Conservation (phyloP, 2,888 invertebrate species). For the Pyrgus malvae region DNA sequence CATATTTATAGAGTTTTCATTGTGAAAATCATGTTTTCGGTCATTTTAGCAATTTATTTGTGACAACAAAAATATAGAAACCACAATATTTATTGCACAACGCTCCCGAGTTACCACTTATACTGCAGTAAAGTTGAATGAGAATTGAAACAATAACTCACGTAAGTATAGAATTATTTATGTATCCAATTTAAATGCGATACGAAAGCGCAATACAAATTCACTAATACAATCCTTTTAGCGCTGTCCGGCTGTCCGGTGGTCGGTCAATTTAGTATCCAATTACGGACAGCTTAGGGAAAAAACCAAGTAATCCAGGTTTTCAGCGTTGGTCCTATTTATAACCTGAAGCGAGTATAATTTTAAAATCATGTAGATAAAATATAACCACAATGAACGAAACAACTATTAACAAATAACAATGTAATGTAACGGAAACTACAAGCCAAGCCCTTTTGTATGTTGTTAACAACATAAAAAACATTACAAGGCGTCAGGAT, state of each 20-base stretch:
- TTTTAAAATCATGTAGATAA: too few relatives aligned
- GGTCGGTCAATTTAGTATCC: slow-evolving; percentile 79
- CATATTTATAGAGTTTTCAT: too few relatives aligned
- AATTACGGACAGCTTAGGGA: slow-evolving; percentile 80
- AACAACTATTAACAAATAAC: too few relatives aligned
- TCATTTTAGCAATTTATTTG: too few relatives aligned
- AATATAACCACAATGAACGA: too few relatives aligned
- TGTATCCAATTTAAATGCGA: slow-evolving; percentile 24
- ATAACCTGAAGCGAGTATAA: slow-evolving; percentile 26
- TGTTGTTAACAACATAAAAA: too few relatives aligned
- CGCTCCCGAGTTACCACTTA: slow-evolving; percentile 9
- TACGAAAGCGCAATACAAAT: slow-evolving; percentile 33
- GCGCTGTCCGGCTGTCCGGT: slow-evolving; percentile 52
- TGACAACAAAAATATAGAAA: too few relatives aligned
- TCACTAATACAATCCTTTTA: slow-evolving; percentile 52
- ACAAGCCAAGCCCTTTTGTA: too few relatives aligned
- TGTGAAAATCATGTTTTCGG: too few relatives aligned
- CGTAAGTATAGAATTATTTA: slow-evolving; percentile 27
- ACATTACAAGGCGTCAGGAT: too few relatives aligned
- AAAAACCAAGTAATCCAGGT: slow-evolving; percentile 73
- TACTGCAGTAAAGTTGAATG: slow-evolving; percentile 23
- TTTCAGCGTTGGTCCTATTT: slow-evolving; percentile 45
- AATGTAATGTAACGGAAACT: too few relatives aligned
- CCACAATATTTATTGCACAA: too few relatives aligned
- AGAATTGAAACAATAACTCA: slow-evolving; percentile 27